Base-by-base conservation (phyloP, 2,797 vertebrate species). In the Chrosomus eos region DNA sequence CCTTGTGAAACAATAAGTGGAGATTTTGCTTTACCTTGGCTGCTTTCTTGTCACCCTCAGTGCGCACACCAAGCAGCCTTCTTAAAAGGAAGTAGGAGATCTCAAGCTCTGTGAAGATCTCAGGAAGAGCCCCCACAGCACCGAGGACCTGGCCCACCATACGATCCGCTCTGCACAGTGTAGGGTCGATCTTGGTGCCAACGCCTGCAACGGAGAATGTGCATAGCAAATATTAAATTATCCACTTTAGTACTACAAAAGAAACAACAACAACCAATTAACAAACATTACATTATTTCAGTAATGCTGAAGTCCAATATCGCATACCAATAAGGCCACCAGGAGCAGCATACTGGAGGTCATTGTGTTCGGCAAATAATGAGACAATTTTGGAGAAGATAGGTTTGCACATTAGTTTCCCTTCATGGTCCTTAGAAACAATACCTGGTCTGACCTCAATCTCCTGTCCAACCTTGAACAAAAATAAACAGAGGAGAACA, bases 381-480 rank as follows among this genome's bases (percentile, higher is more conserved):
- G 98, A 99, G 14, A 99, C 97, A 58, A 99, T 99, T 96, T 99
- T 99, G 90, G 98, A 99, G 93, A 99, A 99, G 88, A 99, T 99
- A 84, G 98, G 98, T 91, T 99, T 99, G 93, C 98, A 99, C 98
- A 99, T 99, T 74, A 99, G 97, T 90, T 99, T 99, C 80, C 98
- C 98, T 91, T 99, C 98, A 19, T 98, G 97, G 93, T 99, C 98
- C 93, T 99, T 99, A 87, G 98, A 99, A 87, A 99, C 98, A 67
- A 99, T 99, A 26, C 98, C 98, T 4, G 98, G 98, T 48, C 98
- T 95, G 72, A 99, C 98, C 92, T 99, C 98, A 73, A 99, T 93
- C 94, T 99, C 98, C 90, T 99, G 98, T 64, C 98, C 98, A 90
- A 99, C 98, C 98, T 99, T 67, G n/a, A 86, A 43, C 6, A 18